Evolutionary conservation across 2,113 vertebrate genomes (phyloP), one percentile per base, ranked within the genome.

Genomic region (Jacana jacana): DNA sequence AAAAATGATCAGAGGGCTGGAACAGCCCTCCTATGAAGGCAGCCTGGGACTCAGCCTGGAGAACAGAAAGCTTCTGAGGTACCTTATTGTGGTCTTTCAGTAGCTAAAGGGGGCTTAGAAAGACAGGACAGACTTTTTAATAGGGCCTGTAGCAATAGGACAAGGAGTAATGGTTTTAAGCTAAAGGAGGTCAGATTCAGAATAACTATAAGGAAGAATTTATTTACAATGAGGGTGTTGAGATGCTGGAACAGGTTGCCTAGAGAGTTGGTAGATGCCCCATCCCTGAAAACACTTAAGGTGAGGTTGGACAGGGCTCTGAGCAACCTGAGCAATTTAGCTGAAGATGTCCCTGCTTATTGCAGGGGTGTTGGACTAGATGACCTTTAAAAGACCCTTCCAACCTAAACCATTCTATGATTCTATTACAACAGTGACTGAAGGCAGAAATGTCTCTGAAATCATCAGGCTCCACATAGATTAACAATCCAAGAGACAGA

Each of bases 61-160:
- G n/a, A 87, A 51, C 23, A 68, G 25, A 37, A 57, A 12, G 4
- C 37, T 84, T 12, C 0, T 0, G 10, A 31, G 6, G 63, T 3
- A 49, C 1, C 9, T 65, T 52, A 10, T 0, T 4, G 35, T 4
- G 2, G 40, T 22, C 7, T 48, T 52, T 4, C 10, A 17, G 9
- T 42, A 30, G 10, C 17, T 39, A 27, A 35, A 79, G 9, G 4
- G 10, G 5, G 1, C 7, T 17, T 42, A 2, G 8, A 37, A 37
- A 33, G 48, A 76, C 69, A 28, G 5, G 39, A 51, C 12, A 39
- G 6, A 33, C 5, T 11, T 58, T 39, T 57, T 51, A 48, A 3
- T 1, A 52, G 16, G 4, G 2, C 3, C 10, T 58, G 6, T 52
- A 10, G 35, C 0, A 0, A 31, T 0, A 77, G 20, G 13, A 39